These are phyloP conservation scores for Zaprionus camerounensis DNA, from an alignment of 1,140 invertebrate genomes.

Conservation along the genomic window DNA sequence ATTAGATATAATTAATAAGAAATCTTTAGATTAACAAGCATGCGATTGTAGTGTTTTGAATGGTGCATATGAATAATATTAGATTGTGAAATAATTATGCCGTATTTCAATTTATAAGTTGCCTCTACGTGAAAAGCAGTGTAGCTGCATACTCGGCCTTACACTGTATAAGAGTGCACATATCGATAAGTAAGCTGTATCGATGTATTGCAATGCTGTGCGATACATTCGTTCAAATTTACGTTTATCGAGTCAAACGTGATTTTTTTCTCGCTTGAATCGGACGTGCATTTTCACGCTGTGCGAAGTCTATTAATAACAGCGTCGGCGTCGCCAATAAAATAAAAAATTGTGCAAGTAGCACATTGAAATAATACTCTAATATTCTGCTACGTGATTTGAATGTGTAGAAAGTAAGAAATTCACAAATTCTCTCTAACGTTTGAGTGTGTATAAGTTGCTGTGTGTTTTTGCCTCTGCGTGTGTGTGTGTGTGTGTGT, in stretches of 20 bases:
- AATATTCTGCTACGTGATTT: conserved; percentile 34
- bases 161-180: background rate
- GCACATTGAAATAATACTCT: conserved; percentile 32
- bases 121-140: background rate
- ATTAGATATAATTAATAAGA: conserved; percentile 11
- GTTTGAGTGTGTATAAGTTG: conserved; percentile 24
- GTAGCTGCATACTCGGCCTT: background rate
- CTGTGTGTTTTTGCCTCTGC: conserved; percentile 8
- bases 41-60: background rate
- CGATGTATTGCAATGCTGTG: conserved; percentile 1
- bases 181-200: background rate
- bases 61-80: background rate
- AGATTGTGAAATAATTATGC: background rate
- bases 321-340: conserved; percentile 28
- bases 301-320: conserved; percentile 57
- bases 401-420: conserved; percentile 61
- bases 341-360: conserved; percentile 45
- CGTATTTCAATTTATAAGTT: background rate
- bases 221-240: background rate
- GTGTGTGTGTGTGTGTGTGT: conserved; percentile 25
- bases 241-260: conserved; percentile 33
- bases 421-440: conserved; percentile 5
- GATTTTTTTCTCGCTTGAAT: conserved; percentile 37
- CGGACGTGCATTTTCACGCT: conserved; percentile 44
- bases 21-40: background rate